Conservation (phyloP, 2,888 invertebrate species). For the Cecidostiba fungosa region DNA sequence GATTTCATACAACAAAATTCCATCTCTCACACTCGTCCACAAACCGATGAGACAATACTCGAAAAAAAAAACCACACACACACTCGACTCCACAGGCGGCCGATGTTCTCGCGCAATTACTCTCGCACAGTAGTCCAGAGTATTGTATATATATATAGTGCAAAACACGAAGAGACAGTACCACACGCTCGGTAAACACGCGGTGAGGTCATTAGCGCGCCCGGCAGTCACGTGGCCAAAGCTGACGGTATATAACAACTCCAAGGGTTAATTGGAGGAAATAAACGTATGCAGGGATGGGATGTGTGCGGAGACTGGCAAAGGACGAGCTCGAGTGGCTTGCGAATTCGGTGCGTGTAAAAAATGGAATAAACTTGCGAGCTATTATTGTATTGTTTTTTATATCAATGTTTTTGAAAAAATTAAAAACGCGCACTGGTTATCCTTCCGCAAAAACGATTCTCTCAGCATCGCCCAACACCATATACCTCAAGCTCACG, state of each 20-base stretch:
- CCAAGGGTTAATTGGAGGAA: slow-evolving; percentile 79
- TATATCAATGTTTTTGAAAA: too few relatives aligned
- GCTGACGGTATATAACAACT: slow-evolving; percentile 66
- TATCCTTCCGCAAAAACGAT: too few relatives aligned
- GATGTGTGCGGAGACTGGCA: slow-evolving; percentile 21
- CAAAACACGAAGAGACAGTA: not conserved
- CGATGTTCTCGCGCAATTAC: not conserved
- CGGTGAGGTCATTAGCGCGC: slow-evolving; percentile 65
- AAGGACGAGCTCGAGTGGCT: too few relatives aligned
- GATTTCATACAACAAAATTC: too few relatives aligned
- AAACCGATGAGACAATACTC: not conserved
- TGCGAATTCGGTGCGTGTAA: too few relatives aligned
- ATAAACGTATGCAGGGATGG: slow-evolving; percentile 67
- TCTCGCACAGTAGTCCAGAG: too few relatives aligned
- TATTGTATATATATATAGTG: too few relatives aligned
- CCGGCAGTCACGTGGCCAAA: slow-evolving; percentile 56
- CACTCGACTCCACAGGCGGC: not conserved
- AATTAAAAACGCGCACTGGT: too few relatives aligned
- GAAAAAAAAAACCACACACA: not conserved
- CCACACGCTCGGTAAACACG: slow-evolving; percentile 64
- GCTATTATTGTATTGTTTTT: too few relatives aligned
- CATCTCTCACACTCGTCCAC: not conserved
- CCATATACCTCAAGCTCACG: too few relatives aligned
- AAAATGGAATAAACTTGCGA: too few relatives aligned
- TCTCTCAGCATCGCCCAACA: not conserved